A percentile compares a stretch with the other conserved stretches of the same genome.
phyloP scores from a whole-genome alignment of 2,888 invertebrate species.

The Drosophila leonis region DNA sequence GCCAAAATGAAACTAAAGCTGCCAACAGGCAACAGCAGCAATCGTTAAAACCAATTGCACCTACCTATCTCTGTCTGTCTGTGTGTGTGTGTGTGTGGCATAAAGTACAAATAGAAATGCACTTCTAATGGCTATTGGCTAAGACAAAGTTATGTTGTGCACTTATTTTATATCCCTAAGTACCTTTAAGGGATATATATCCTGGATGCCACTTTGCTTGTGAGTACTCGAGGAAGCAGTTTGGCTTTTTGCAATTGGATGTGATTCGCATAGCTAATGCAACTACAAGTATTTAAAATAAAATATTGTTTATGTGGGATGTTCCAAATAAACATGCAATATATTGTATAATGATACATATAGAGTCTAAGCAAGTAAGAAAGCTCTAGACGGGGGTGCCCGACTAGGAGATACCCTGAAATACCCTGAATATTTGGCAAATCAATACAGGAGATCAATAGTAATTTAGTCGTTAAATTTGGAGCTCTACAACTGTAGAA shows the following conservation, averaged over 20 bases:
- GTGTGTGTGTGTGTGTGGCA: conserved; percentile 27
- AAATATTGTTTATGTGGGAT: background rate
- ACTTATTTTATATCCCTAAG: conserved; percentile 40
- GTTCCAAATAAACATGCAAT: too few relatives aligned
- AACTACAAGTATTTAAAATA: background rate
- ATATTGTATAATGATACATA: background rate
- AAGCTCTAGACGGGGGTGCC: background rate
- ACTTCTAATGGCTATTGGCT: conserved; percentile 68
- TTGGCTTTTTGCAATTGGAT: conserved; percentile 22
- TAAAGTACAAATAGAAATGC: conserved; percentile 58
- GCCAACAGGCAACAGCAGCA: conserved; percentile 32
- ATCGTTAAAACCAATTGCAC: conserved; percentile 48
- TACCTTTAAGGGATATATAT: background rate
- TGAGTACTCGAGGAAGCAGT: background rate
- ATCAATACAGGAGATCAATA: too few relatives aligned
- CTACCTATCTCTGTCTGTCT: conserved; percentile 7
- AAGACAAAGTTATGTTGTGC: conserved; percentile 72
- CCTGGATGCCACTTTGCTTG: conserved; percentile 6
- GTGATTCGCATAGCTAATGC: conserved; percentile 58
- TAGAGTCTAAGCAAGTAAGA: background rate
- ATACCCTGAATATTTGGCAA: too few relatives aligned
- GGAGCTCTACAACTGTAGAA: too few relatives aligned
- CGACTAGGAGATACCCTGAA: background rate
- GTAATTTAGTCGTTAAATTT: too few relatives aligned
- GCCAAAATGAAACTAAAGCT: conserved; percentile 42